These are phyloP conservation scores for Drosophila yooni DNA, from an alignment of 2,888 invertebrate species.

Conservation along the genomic window DNA sequence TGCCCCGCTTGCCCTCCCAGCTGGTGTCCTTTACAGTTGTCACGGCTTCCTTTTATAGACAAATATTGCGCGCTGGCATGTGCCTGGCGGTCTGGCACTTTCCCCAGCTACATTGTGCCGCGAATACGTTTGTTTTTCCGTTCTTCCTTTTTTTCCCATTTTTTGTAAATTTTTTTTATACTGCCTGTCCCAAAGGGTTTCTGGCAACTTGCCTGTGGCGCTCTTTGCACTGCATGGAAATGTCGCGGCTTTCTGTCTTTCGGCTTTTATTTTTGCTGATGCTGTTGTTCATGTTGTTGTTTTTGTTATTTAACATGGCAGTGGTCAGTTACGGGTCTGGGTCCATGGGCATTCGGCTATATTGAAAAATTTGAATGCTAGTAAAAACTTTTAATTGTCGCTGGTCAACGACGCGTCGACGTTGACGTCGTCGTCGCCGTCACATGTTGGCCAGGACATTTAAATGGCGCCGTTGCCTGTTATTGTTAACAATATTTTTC, in stretches of 20 bases:
- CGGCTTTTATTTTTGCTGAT: constrained; percentile 47
- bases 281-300: constrained; percentile 24
- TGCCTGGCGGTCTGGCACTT: constrained; percentile 63
- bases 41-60: constrained; percentile 73
- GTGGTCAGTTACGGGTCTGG: constrained; percentile 68
- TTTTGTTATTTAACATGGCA: constrained; percentile 47
- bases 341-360: constrained; percentile 66
- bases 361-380: constrained; percentile 81
- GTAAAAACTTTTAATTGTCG: constrained; percentile 80
- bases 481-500: constrained; percentile 79
- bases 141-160: constrained; percentile 8
- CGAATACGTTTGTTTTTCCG: constrained; percentile 29
- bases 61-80: constrained; percentile 72
- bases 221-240: constrained; percentile 71
- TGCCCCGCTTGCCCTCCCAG: not conserved
- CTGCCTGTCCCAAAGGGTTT: constrained; percentile 17
- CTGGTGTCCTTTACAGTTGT: constrained; percentile 51
- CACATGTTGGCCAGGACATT: constrained; percentile 63
- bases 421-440: constrained; percentile 10
- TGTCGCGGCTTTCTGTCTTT: constrained; percentile 70
- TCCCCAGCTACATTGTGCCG: constrained; percentile 38
- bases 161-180: constrained; percentile 15
- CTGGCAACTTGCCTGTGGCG: constrained; percentile 38
- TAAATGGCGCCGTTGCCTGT: constrained; percentile 70
- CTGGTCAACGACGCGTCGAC: constrained; percentile 43